phyloP scores from a whole-genome alignment of 2,888 invertebrate species.

The Nemotelus nigrinus region DNA sequence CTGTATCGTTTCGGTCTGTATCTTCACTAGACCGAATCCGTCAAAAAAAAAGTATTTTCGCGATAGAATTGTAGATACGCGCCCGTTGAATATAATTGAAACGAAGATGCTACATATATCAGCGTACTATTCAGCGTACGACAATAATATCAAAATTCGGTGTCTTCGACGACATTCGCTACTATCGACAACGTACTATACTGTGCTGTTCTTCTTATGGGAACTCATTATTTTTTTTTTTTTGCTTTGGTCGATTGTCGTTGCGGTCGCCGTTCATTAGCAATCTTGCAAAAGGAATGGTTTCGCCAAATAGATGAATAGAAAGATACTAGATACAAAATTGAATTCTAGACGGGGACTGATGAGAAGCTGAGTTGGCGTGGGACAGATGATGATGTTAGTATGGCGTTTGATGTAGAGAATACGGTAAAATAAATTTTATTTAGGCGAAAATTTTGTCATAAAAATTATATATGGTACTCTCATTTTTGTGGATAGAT shows the following conservation, averaged over 20 bases:
- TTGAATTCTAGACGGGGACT: not conserved
- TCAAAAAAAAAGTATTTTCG: not conserved
- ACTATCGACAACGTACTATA: not conserved
- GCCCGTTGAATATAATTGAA: too few species aligned
- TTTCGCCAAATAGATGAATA: not conserved
- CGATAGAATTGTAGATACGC: too few species aligned
- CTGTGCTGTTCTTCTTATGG: conserved; percentile 10
- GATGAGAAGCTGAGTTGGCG: not conserved
- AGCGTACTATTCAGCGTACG: too few species aligned
- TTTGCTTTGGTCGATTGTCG: not conserved
- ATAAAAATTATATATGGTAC: too few species aligned
- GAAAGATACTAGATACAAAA: conserved; percentile 5
- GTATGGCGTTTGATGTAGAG: too few species aligned
- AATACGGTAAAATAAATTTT: too few species aligned
- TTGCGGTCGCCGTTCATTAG: conserved; percentile 6
- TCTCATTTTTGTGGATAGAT: too few species aligned
- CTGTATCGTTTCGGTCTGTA: not conserved
- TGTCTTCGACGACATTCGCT: conserved; percentile 22
- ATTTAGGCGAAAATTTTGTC: too few species aligned
- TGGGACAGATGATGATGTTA: not conserved
- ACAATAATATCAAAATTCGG: not conserved
- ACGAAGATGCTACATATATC: too few species aligned
- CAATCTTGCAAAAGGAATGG: conserved; percentile 13
- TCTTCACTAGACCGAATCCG: conserved; percentile 24
- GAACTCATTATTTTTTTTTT: not conserved